Conservation (phyloP, 2,797 vertebrate genomes). For the Lacerta viridis region DNA sequence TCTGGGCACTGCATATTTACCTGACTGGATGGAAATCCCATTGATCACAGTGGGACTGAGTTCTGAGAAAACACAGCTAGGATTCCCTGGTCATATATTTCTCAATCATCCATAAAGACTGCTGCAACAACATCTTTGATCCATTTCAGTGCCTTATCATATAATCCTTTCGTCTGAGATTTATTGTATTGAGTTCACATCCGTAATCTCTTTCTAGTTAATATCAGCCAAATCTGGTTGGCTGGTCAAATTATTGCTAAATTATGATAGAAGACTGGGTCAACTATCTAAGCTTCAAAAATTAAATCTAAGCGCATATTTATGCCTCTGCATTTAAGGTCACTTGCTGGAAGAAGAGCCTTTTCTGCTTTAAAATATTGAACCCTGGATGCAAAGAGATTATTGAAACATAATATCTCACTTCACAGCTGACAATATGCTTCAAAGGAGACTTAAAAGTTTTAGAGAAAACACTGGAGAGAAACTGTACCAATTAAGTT, state of each 20-base stretch:
- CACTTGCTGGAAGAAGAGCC: not conserved
- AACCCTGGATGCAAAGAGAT: conserved; percentile 28
- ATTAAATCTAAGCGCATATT: not conserved
- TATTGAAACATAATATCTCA: conserved; percentile 25
- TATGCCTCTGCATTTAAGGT: not conserved
- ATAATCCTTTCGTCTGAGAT: conserved; percentile 31
- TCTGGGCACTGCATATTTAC: conserved; percentile 22
- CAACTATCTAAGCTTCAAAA: conserved; percentile 35
- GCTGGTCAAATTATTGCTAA: conserved; percentile 36
- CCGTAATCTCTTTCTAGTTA: conserved; percentile 14
- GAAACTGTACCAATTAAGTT: conserved; percentile 29
- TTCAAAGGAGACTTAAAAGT: conserved; percentile 15
- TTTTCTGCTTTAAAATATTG: conserved; percentile 42
- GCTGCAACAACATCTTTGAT: conserved; percentile 39
- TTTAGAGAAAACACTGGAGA: conserved; percentile 48
- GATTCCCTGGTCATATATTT: conserved; percentile 41
- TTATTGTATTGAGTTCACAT: conserved; percentile 37
- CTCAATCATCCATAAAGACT: conserved; percentile 56
- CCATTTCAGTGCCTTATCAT: conserved; percentile 22
- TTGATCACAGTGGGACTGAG: not conserved
- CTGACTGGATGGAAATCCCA: not conserved
- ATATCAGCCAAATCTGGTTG: conserved; percentile 19
- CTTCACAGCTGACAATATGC: conserved; percentile 39
- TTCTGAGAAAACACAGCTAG: not conserved
- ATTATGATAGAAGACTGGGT: conserved; percentile 25